Base-by-base conservation (phyloP, 2,888 invertebrate species). In the Neoscelio sp. region DNA sequence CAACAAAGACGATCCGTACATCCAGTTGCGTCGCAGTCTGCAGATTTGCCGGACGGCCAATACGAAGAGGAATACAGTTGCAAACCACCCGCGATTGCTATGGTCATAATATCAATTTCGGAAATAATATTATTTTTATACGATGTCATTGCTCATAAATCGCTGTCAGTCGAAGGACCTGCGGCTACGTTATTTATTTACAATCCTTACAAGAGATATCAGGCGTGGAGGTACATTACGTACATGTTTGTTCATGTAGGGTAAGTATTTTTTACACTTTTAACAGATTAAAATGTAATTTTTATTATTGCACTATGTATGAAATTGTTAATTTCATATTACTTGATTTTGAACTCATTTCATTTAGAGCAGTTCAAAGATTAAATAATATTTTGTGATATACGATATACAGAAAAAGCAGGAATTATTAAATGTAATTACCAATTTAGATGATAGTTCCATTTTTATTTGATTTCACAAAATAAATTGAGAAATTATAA, bases 211-310 rank as follows among this genome's bases (percentile, higher is more conserved):
- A 94, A 94, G 86, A 93, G 98, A 77, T 92, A 94, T 62, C 96
- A 99, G 91, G 95, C 95, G 0, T 99, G 99, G 99, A 92, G 99
- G 85, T 99, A 95, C 89, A 85, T 98, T 48, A 96, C 97, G 0
- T 99, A 99, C 89, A 98, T 98, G 97, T 95, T 99, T 89, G 97
- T 99, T 17, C 99, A 99, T 91, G 95, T 97, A 78, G 98, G 98
- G 95, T 96, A 89, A 92, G 94, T 87, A 64, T 52, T 62, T n/a
- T 67, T 58, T 58, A 62, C 54, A 33, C 18, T 67, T 52, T 48
- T 20, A 1, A 8, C 10, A 20, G 20, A 20, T 3, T 15, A 44
- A 20, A 6, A n/a, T 33, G 12, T 26, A n/a, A n/a, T n/a, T n/a
- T n/a, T n/a, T n/a, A n/a, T n/a, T n/a, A n/a, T n/a, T n/a, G n/a